Percentiles rank a stretch among this genome's conserved stretches.
These are phyloP conservation scores for Cyclargus thomasi DNA, from an alignment of 1,140 invertebrate genomes.

Conservation along the genomic window DNA sequence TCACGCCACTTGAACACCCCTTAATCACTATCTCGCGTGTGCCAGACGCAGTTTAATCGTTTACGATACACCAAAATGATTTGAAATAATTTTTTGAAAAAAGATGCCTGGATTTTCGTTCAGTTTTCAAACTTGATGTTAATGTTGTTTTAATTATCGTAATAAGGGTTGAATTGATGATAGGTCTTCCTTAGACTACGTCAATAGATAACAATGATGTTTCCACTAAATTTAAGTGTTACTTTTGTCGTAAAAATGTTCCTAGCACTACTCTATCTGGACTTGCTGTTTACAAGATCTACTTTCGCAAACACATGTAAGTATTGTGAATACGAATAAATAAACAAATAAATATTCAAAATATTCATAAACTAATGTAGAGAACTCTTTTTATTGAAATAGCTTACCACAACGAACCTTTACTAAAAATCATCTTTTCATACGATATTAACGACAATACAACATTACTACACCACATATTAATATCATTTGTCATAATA, in stretches of 20 bases:
- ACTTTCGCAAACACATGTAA: conserved; percentile 58
- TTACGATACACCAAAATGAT: conserved; percentile 14
- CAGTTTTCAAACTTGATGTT: conserved; percentile 6
- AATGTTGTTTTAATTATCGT: not conserved
- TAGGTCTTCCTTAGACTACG: not conserved
- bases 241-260: conserved; percentile 47
- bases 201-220: conserved; percentile 27
- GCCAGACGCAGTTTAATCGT: conserved; percentile 13
- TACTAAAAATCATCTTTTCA: no score
- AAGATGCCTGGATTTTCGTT: conserved; percentile 13
- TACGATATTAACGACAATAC: no score
- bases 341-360: no score
- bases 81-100: conserved; percentile 12
- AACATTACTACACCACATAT: no score
- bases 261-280: conserved; percentile 50
- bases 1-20: conserved; percentile 7
- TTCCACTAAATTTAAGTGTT: conserved; percentile 28
- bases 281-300: conserved; percentile 51
- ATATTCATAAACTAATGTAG: no score
- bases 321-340: conserved; percentile 29
- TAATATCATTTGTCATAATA: not conserved
- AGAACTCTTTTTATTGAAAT: no score
- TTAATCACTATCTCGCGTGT: conserved; percentile 18
- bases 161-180: not conserved
- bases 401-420: no score